phyloP scores from a whole-genome alignment of 1,140 invertebrate species.

The Zaprionus taronus region DNA sequence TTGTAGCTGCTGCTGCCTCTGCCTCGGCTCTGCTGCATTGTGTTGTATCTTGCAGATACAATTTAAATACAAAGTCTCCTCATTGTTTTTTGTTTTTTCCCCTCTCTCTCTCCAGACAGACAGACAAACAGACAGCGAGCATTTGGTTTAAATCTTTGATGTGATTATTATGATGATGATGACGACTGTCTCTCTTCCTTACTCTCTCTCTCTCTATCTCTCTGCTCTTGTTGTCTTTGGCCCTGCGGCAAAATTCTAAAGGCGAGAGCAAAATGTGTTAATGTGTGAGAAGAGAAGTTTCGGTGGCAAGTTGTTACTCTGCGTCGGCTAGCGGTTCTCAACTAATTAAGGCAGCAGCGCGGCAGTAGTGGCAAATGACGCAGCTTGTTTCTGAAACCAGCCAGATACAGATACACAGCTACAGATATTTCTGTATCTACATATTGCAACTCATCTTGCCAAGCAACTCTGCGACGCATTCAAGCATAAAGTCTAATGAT shows the following conservation, averaged over 20 bases:
- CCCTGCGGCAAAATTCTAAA: constrained; percentile 54
- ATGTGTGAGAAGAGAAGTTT: constrained; percentile 74
- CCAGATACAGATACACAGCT: constrained; percentile 27
- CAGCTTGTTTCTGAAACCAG: constrained; percentile 48
- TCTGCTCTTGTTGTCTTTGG: constrained; percentile 41
- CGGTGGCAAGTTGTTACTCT: constrained; percentile 49
- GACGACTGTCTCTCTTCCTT: constrained; percentile 41
- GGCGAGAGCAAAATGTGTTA: constrained; percentile 67
- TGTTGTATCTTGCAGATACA: constrained; percentile 58
- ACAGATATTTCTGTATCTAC: constrained; percentile 31
- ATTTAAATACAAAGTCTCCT: constrained; percentile 79
- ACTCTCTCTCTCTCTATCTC: constrained; percentile 16
- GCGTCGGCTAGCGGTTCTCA: constrained; percentile 62
- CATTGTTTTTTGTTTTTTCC: constrained; percentile 59
- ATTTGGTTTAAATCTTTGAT: constrained; percentile 60
- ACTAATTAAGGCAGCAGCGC: constrained; percentile 70
- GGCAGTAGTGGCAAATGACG: constrained; percentile 37
- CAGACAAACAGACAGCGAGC: constrained; percentile 22
- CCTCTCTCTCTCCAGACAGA: not conserved
- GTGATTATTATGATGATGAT: constrained; percentile 61
- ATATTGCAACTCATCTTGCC: constrained; percentile 44
- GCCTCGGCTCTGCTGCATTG: constrained; percentile 32
- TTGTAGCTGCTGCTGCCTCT: constrained; percentile 44
- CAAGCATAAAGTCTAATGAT: constrained; percentile 77
- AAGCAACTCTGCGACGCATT: constrained; percentile 61